These are phyloP conservation scores for Coregonus ussuriensis DNA, from an alignment of 2,797 vertebrate species.

Conservation along the genomic window DNA sequence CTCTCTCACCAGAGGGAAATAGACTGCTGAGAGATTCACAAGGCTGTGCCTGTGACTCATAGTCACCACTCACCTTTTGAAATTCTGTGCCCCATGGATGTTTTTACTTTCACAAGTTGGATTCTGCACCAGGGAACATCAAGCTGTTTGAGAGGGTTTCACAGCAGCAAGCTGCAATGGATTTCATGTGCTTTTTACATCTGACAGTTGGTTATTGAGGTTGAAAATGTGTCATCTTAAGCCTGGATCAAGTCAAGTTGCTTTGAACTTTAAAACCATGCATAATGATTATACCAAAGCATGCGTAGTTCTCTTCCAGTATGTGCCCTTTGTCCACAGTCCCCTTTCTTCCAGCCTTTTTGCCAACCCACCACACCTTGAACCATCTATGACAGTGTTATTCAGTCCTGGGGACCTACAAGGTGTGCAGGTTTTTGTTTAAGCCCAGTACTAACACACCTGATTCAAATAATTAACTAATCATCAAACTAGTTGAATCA, in stretches of 20 bases:
- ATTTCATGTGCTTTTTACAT: slow-evolving; percentile 19
- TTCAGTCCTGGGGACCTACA: too few species aligned
- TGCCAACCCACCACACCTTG: too few species aligned
- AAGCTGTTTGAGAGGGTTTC: slow-evolving; percentile 1
- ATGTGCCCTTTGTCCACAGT: background rate
- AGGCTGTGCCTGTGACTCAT: slow-evolving; percentile 38
- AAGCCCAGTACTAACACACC: too few species aligned
- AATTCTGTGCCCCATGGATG: slow-evolving; percentile 11
- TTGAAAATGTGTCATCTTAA: slow-evolving; percentile 47
- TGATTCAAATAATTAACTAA: too few species aligned
- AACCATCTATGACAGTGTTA: too few species aligned
- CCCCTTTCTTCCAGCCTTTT: too few species aligned
- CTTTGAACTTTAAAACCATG: slow-evolving; percentile 19
- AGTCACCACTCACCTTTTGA: background rate
- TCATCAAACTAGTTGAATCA: too few species aligned
- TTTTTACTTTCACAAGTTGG: slow-evolving; percentile 20
- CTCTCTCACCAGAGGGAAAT: background rate
- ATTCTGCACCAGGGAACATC: slow-evolving; percentile 10
- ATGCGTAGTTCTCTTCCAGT: background rate
- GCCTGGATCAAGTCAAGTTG: slow-evolving; percentile 48
- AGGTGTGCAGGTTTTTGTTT: too few species aligned
- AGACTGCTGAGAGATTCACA: background rate
- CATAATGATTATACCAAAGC: slow-evolving; percentile 2
- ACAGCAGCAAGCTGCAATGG: slow-evolving; percentile 16
- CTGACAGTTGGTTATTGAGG: slow-evolving; percentile 27